Conservation (phyloP, 2,888 invertebrate genomes). For the Caenorhabditis afra region DNA sequence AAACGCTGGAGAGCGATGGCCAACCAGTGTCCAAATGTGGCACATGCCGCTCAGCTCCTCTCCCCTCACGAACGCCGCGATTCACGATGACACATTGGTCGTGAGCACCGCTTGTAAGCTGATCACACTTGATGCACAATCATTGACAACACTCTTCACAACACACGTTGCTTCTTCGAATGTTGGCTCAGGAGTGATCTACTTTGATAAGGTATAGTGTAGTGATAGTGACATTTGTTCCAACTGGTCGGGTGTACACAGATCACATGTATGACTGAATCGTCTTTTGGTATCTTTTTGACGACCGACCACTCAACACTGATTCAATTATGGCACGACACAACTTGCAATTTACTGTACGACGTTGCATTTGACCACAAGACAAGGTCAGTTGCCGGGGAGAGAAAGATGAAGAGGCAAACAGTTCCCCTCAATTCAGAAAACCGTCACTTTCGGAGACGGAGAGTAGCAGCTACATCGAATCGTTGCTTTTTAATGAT, state of each 20-base stretch:
- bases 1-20: constrained; percentile 76
- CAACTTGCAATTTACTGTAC: constrained; percentile 82
- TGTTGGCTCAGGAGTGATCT: constrained; percentile 71
- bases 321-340: constrained; percentile 83
- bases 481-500: constrained; percentile 61
- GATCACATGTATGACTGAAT: constrained; percentile 80
- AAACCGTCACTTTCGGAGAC: constrained; percentile 67
- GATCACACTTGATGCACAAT: constrained; percentile 82
- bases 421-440: constrained; percentile 32
- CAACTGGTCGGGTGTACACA: constrained; percentile 7
- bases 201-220: constrained; percentile 81
- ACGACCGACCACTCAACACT: constrained; percentile 83
- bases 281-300: constrained; percentile 82
- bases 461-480: constrained; percentile 60
- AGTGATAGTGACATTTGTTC: not conserved
- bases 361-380: constrained; percentile 81
- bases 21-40: constrained; percentile 81
- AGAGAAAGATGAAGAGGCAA: too few species aligned
- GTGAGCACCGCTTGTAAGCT: constrained; percentile 83
- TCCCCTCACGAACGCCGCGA: constrained; percentile 81
- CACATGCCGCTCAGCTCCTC: constrained; percentile 83
- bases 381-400: constrained; percentile 65
- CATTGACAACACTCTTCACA: constrained; percentile 71
- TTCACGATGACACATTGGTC: constrained; percentile 82
- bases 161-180: constrained; percentile 82